These are phyloP conservation scores for Schizaphis graminum DNA, from an alignment of 2,888 invertebrate species.

Conservation along the genomic window DNA sequence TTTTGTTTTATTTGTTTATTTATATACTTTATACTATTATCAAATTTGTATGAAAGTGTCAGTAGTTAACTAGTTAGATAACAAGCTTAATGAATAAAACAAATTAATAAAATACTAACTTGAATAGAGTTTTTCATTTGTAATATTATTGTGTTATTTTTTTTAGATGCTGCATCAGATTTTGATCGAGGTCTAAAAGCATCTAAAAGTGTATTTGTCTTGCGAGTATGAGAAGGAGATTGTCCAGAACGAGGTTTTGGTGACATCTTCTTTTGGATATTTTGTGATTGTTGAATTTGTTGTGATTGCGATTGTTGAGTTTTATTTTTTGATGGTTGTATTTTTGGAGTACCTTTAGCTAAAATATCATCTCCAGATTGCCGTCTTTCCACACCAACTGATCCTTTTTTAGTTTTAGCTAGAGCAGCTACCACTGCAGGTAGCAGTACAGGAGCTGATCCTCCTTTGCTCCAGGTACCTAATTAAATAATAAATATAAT, in stretches of 20 bases:
- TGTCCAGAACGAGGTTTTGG: conserved; percentile 67
- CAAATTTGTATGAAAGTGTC: background rate
- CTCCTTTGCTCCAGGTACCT: conserved; percentile 63
- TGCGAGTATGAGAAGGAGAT: conserved; percentile 66
- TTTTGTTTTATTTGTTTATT: background rate
- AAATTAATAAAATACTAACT: conserved; percentile 72
- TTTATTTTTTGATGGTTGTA: conserved; percentile 54
- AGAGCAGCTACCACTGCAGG: conserved; percentile 63
- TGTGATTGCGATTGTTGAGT: conserved; percentile 58
- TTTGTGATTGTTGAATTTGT: conserved; percentile 47
- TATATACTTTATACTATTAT: background rate
- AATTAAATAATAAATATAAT: background rate
- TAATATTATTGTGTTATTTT: conserved; percentile 79
- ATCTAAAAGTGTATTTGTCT: conserved; percentile 74
- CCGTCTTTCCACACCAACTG: conserved; percentile 67
- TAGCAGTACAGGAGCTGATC: conserved; percentile 56
- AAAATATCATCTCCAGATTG: conserved; percentile 68
- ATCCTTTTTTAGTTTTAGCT: conserved; percentile 63
- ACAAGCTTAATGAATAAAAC: background rate
- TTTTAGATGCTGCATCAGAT: conserved; percentile 79
- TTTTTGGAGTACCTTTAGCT: conserved; percentile 65
- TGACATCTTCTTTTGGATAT: conserved; percentile 57
- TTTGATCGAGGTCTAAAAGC: conserved; percentile 84
- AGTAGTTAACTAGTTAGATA: background rate
- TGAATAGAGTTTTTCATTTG: conserved; percentile 88